Base-by-base conservation (phyloP, 2,797 vertebrate species). In the Neomorphus geoffroyi region DNA sequence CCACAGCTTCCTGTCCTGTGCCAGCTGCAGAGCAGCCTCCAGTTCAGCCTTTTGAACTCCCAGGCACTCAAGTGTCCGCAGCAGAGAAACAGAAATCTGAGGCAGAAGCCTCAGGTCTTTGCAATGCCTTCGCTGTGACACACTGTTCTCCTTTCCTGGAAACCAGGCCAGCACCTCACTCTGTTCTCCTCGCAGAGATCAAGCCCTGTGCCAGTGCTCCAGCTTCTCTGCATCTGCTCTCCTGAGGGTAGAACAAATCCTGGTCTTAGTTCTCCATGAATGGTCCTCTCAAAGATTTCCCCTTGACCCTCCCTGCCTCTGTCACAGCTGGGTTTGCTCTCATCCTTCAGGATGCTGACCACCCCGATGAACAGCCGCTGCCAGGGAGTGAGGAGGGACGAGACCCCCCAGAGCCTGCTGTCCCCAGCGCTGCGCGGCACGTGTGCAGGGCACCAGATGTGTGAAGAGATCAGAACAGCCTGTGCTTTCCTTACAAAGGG, bases 131-230 rank as follows among this genome's bases (percentile, higher is more conserved):
- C 87, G 80, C 45, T 91, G 88, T 95, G 94, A 97, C 96, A 96
- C 92, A 97, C 93, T 95, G 94, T 93, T 95, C 94, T 94, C 94
- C 91, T 96, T 95, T 96, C 92, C 96, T 86, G 88, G 91, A 96
- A 97, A 96, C 39, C 80, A 93, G 96, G 96, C 91, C 92, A 90
- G 74, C 58, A 78, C 86, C 60, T 94, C 78, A 48, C 78, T 92
- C 90, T 50, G 51, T 81, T 92, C 90, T 91, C 83, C 64, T 75
- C 91, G 88, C 67, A 86, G 66, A 95, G 91, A 92, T 69, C 72
- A 30, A 84, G 48, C 54, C 62, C 73, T 0, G 3, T 88, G 82
- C 58, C 80, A 80, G 92, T 46, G 37, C 48, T 90, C 51, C 69
- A 62, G 57, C 80, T 83, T 56, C 69, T 69, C 62, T 41, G 54